A percentile compares a stretch with the other conserved stretches of the same genome.
These are phyloP conservation scores for Drosophila aldrichi DNA, from an alignment of 2,888 invertebrate species.

Conservation along the genomic window DNA sequence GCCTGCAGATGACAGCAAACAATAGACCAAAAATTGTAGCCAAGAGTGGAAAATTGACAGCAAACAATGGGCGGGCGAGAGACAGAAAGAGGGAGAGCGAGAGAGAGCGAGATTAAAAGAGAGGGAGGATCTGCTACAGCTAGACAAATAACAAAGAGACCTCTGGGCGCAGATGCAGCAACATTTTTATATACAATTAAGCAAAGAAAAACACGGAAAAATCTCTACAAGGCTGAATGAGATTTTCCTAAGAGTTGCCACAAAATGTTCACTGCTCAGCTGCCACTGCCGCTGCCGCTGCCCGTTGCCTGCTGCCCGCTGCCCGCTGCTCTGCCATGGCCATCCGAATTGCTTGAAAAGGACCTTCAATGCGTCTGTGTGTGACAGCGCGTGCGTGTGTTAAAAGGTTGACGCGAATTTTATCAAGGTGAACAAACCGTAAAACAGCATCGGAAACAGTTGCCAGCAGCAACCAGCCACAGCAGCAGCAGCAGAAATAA, in stretches of 20 bases:
- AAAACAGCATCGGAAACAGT: conserved; percentile 54
- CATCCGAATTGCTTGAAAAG: conserved; percentile 64
- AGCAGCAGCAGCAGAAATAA: conserved; percentile 20
- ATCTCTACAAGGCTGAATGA: conserved; percentile 64
- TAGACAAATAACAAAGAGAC: conserved; percentile 42
- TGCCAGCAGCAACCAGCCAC: conserved; percentile 16
- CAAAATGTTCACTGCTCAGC: conserved; percentile 21
- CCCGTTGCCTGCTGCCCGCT: background rate
- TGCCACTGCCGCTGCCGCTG: conserved; percentile 2
- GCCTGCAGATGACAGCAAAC: conserved; percentile 76
- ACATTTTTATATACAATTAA: conserved; percentile 49
- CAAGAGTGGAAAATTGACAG: conserved; percentile 69
- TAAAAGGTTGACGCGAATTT: conserved; percentile 72
- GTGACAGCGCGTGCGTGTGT: conserved; percentile 56
- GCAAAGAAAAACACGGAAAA: conserved; percentile 62
- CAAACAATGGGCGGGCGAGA: conserved; percentile 61
- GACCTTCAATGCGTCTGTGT: conserved; percentile 64
- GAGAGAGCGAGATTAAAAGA: conserved; percentile 5
- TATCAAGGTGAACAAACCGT: conserved; percentile 80
- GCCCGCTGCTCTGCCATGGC: conserved; percentile 27
- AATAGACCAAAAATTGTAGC: conserved; percentile 65
- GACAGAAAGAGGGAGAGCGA: background rate
- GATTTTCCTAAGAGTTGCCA: conserved; percentile 63
- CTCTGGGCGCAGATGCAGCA: conserved; percentile 63
- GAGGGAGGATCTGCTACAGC: conserved; percentile 50